phyloP scores from a whole-genome alignment of 2,113 vertebrate species.

The Phalacrocorax aristotelis region DNA sequence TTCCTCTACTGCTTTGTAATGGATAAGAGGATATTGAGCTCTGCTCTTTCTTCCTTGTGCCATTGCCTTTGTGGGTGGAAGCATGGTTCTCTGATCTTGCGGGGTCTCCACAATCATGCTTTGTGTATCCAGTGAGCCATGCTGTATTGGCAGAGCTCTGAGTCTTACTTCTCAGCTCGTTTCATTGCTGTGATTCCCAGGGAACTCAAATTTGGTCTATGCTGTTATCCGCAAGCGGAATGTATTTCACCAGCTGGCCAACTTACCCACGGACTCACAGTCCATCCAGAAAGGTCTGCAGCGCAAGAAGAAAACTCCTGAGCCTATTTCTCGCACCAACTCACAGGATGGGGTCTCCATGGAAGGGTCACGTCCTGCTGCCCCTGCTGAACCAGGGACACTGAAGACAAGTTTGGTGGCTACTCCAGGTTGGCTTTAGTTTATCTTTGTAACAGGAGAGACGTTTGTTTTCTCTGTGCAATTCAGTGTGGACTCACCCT shows the following conservation, averaged over 20 bases:
- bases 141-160: neutral
- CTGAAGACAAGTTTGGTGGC: slow-evolving; percentile 93
- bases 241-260: slow-evolving; percentile 95
- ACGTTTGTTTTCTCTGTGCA: slow-evolving; percentile 2
- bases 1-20: neutral
- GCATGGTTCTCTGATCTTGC: neutral
- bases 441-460: neutral
- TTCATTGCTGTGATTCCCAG: slow-evolving; percentile 66
- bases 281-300: slow-evolving; percentile 94
- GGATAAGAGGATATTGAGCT: neutral
- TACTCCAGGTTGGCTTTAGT: slow-evolving; percentile 83
- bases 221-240: slow-evolving; percentile 97
- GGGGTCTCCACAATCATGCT: neutral
- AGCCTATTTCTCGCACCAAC: slow-evolving; percentile 89
- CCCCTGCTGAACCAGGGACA: slow-evolving; percentile 92
- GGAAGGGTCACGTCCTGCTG: slow-evolving; percentile 94
- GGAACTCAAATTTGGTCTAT: slow-evolving; percentile 96
- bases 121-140: neutral
- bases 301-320: slow-evolving; percentile 83
- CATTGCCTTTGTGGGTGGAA: neutral
- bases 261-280: slow-evolving; percentile 84
- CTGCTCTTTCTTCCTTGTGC: neutral
- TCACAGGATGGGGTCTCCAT: slow-evolving; percentile 94
- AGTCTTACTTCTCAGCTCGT: neutral
- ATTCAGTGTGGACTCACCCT: neutral